A percentile compares a stretch with the other conserved stretches of the same genome.
These are phyloP conservation scores for Actias luna DNA, from an alignment of 2,888 invertebrate genomes.

Conservation along the genomic window DNA sequence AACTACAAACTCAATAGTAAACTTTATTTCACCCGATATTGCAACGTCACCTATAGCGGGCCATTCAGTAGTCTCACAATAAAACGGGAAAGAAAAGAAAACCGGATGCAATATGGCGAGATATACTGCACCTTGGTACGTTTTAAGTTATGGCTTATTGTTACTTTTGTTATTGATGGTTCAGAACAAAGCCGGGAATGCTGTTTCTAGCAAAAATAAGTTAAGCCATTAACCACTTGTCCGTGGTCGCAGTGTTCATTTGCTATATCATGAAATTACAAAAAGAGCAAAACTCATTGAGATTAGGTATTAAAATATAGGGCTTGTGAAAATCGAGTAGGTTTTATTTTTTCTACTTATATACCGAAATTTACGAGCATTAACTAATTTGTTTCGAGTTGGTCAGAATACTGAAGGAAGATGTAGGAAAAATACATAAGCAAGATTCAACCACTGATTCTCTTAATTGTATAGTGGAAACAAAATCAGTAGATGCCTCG, in stretches of 20 bases:
- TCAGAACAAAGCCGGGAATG: not conserved
- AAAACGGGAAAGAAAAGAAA: conserved; percentile 18
- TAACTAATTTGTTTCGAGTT: not conserved
- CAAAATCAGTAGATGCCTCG: not conserved
- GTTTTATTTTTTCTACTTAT: not conserved
- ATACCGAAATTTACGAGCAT: not conserved
- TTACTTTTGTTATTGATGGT: conserved; percentile 8
- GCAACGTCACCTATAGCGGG: conserved; percentile 15
- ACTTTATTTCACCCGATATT: conserved; percentile 14
- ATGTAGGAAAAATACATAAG: not conserved
- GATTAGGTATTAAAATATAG: not conserved
- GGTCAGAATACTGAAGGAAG: not conserved
- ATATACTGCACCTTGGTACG: conserved; percentile 10
- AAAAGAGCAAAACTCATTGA: not conserved
- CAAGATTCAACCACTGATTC: not conserved
- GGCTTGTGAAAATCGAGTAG: not conserved
- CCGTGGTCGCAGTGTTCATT: not conserved
- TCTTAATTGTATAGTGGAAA: not conserved
- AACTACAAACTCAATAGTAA: conserved; percentile 13
- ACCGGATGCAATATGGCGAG: conserved; percentile 15
- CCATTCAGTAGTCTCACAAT: conserved; percentile 17
- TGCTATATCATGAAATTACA: not conserved
- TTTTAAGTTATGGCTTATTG: conserved; percentile 11
- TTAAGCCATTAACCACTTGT: not conserved
- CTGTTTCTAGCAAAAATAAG: not conserved